Conservation (phyloP, 2,888 invertebrate species). For the Cordilura impudica region DNA sequence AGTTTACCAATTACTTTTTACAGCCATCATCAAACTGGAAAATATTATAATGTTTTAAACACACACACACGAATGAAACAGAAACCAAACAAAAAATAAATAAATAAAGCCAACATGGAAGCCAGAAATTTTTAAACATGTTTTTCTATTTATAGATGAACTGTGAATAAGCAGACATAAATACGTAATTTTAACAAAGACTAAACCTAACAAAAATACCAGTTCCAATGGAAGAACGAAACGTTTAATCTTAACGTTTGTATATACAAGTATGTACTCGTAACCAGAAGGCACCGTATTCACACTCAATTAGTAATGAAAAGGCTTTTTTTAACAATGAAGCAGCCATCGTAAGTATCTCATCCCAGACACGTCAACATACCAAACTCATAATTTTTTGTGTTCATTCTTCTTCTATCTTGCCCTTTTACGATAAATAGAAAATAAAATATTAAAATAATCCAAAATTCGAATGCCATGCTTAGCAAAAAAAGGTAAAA, state of each 20-base stretch:
- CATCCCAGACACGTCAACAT: background rate
- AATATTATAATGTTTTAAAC: constrained; percentile 12
- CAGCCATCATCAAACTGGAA: constrained; percentile 16
- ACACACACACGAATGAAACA: background rate
- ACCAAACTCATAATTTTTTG: background rate
- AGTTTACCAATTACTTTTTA: constrained; percentile 44
- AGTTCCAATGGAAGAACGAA: background rate
- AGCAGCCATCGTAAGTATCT: background rate
- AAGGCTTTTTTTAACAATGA: too few species aligned
- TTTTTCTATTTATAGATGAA: constrained; percentile 11
- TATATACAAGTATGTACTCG: too few species aligned
- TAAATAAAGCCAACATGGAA: constrained; percentile 1
- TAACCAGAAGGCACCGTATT: background rate
- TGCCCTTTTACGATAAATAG: background rate
- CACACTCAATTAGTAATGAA: background rate
- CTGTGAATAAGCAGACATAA: background rate
- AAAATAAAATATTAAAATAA: background rate
- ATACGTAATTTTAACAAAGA: background rate
- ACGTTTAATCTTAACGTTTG: background rate
- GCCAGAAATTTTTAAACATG: constrained; percentile 28
- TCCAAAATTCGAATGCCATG: background rate
- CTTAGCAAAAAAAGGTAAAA: background rate
- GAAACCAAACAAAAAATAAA: background rate
- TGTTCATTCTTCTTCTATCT: background rate
- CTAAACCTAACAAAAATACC: background rate